Evolutionary conservation across 2,888 invertebrate species (phyloP), one percentile per base, ranked within the genome.

Genomic region (Megamerina dolium): DNA sequence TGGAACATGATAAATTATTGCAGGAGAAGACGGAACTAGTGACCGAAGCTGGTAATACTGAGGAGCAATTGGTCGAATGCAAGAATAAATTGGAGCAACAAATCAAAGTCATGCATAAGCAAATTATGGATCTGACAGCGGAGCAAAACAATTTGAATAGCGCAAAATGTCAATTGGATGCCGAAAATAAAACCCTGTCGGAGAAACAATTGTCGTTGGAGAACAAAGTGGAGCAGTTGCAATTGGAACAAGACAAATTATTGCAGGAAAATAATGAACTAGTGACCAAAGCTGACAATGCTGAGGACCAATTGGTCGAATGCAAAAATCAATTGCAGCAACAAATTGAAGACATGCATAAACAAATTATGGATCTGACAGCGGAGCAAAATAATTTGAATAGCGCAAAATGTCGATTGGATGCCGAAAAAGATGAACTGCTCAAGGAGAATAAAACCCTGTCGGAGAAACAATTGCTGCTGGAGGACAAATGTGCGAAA

Each of bases 231-330:
- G 17, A 16, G 27, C n/a, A 27, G 18, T 23, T 30, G 3, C 17
- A 37, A 3, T 13, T 20, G 27, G 41, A 37, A 43, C 37, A 8
- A 10, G 16, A 3, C 29, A 29, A 29, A 10, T 13, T 13, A 4
- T 32, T 51, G 32, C 38, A 42, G 18, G 30, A 43, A 1, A 41
- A 30, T 43, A 41, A 40, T 6, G 18, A 38, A 26, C 12, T 43
- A 27, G 23, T 46, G n/a, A 12, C 26, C 3, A 20, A 44, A 8
- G 13, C 20, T 8, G 17, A 29, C 26, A 38, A 29, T 1, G 34
- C 29, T 2, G 38, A 37, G n/a, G 8, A 16, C 17, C 2, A 44
- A 46, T 26, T 45, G 42, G 26, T 41, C 43, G 8, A 26, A 37
- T 2, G 39, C 41, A 16, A 46, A 43, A 8, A 43, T 10, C 19